These are phyloP conservation scores for Stigmatopora nigra DNA, from an alignment of 2,113 vertebrate genomes.

Conservation along the genomic window DNA sequence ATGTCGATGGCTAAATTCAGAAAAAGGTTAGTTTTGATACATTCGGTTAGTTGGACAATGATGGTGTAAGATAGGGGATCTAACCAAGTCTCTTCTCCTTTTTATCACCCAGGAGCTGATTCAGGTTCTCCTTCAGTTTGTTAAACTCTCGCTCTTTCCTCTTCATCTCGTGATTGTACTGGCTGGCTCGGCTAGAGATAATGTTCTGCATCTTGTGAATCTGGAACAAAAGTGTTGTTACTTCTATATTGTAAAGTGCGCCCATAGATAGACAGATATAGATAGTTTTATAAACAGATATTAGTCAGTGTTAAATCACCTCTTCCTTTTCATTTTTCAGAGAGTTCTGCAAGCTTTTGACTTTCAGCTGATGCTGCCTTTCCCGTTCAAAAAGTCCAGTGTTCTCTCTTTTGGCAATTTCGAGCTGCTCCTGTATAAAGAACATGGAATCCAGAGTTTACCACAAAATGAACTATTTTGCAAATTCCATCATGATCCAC, in stretches of 20 bases:
- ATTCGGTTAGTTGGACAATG: neutral
- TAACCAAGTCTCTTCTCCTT: constrained; percentile 87
- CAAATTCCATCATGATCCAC: neutral
- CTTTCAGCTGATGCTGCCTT: constrained; percentile 83
- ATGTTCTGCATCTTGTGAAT: constrained; percentile 91
- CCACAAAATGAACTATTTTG: neutral
- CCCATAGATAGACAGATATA: neutral
- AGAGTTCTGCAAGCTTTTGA: constrained; percentile 81
- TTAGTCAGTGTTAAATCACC: constrained; percentile 58
- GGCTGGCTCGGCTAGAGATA: constrained; percentile 86
- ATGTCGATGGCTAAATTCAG: constrained; percentile 82
- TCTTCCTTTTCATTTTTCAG: constrained; percentile 95
- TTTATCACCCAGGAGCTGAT: constrained; percentile 88
- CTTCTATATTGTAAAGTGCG: neutral
- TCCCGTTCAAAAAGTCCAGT: constrained; percentile 85
- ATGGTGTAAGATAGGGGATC: neutral
- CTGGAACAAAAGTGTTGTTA: constrained; percentile 54
- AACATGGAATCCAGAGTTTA: neutral
- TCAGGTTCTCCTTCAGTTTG: constrained; percentile 90
- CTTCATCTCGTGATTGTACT: constrained; percentile 96
- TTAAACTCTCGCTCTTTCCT: constrained; percentile 92
- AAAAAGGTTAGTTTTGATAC: neutral
- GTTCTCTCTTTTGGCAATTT: constrained; percentile 82
- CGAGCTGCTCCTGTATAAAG: constrained; percentile 80
- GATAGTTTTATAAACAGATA: neutral